Evolutionary conservation across 37 sponge, comb jelly and placozoan genomes (phyloP), one percentile per base, ranked within the genome.

Genomic region (Cladorhizidae sp.): DNA sequence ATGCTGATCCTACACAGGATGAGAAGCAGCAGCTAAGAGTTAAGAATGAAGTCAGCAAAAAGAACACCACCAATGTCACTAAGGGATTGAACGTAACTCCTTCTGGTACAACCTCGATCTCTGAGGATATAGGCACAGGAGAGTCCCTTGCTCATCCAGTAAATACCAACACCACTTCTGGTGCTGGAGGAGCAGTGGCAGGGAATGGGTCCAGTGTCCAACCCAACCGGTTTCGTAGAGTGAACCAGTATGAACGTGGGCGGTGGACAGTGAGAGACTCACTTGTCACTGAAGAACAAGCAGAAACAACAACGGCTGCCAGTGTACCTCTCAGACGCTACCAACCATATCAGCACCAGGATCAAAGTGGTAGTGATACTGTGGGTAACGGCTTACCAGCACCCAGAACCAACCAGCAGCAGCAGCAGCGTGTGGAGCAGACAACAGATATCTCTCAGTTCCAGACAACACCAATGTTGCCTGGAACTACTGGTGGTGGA

Each of bases 201-300:
- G 50, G 59, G 0, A 82, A 82, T 31, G 83, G 74, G 0, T 45
- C 74, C 51, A 82, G 42, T 35, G 55, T 64, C 5, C 64, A 82
- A 25, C 74, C 83, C 6, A 74, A 73, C 40, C 31, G 73, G 62
- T 82, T 82, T 33, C 64, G 74, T 38, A 62, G 74, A 3, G 83
- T 82, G 42, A 82, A 82, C 74, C 42, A 64, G 32, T 82, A 82
- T 51, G 54, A 23, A 3, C 50, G 74, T 36, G 74, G 65, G 31
- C 58, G 83, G 49, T 82, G 83, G 83, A 49, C 22, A 2, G 74
- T 82, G 0, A 22, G 62, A 35, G 83, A 82, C 45, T 63, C 25
- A 35, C 28, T 36, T 6, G 52, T 32, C 36, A 41, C 83, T 20
- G 83, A 82, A 23, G 83, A 82, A 26, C 57, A 74, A 31, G 67